Percentiles rank a stretch among this genome's conserved stretches.
phyloP scores from a whole-genome alignment of 2,113 vertebrate genomes.

The Sapajus apella region DNA sequence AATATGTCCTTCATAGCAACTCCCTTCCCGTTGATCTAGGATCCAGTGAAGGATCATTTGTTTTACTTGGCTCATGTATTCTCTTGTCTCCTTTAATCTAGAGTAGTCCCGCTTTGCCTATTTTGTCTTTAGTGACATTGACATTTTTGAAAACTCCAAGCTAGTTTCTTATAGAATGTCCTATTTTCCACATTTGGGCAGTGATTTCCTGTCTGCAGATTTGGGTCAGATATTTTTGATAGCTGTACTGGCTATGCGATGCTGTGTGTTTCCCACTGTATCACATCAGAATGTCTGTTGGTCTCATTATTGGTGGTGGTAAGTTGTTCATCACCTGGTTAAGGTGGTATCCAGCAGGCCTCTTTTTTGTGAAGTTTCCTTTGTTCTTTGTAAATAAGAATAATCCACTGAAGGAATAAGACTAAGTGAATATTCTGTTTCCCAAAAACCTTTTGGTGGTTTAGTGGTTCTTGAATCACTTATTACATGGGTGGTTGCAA shows the following conservation, averaged over 20 bases:
- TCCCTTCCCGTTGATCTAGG: neutral
- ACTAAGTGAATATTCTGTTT: neutral
- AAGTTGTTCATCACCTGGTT: neutral
- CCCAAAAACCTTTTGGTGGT: neutral
- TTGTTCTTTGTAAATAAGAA: neutral
- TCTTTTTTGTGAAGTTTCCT: neutral
- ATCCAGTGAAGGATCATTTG: neutral
- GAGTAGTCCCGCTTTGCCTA: neutral
- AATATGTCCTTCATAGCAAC: neutral
- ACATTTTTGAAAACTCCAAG: neutral
- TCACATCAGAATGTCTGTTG: neutral
- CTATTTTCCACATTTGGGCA: neutral
- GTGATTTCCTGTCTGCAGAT: neutral
- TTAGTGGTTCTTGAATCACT: neutral
- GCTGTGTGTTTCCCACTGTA: neutral
- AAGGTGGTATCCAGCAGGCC: neutral
- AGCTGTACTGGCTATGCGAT: neutral
- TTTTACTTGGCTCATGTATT: neutral
- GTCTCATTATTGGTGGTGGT: neutral
- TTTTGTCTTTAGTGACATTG: neutral
- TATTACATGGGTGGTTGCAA: neutral
- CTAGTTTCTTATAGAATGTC: neutral
- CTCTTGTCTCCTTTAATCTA: neutral
- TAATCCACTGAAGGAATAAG: neutral
- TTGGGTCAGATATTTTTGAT: neutral